Evolutionary conservation across 2,888 invertebrate genomes (phyloP).

Genomic region (Drepanosiphum platanoidis): DNA sequence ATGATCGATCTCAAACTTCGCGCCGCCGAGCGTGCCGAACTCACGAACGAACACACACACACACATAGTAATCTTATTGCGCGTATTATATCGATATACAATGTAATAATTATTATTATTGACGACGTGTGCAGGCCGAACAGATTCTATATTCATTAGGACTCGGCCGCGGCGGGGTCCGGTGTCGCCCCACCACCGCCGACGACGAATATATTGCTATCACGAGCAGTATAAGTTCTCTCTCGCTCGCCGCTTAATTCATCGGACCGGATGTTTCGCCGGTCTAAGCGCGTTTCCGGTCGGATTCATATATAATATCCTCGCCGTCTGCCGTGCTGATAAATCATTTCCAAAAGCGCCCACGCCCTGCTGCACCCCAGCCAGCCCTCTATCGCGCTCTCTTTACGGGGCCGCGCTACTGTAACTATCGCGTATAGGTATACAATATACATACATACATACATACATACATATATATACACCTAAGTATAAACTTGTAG

Average conservation of each 20-base stretch:
- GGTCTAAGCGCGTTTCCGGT: conserved; percentile 57
- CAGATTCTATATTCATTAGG: conserved; percentile 21
- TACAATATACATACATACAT: too few species aligned
- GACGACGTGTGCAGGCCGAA: background rate
- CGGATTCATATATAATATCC: conserved; percentile 41
- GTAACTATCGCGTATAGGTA: too few species aligned
- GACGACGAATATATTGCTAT: background rate
- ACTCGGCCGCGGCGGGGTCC: background rate
- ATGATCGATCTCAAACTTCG: conserved; percentile 5
- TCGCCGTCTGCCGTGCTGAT: conserved; percentile 37
- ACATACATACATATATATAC: too few species aligned
- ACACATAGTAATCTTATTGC: too few species aligned
- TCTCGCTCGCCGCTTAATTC: conserved; percentile 25
- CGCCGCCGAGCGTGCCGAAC: conserved; percentile 2
- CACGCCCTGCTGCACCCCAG: background rate
- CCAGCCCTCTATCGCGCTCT: background rate
- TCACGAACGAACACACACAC: too few species aligned
- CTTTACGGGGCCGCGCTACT: background rate
- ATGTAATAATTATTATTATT: background rate
- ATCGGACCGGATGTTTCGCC: conserved; percentile 52
- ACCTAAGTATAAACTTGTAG: conserved; percentile 35
- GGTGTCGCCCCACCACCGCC: background rate
- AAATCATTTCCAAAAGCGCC: conserved; percentile 42
- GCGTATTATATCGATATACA: background rate
- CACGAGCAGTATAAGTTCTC: background rate